These are phyloP conservation scores for Bugula neritina DNA, from an alignment of 2,888 invertebrate species.

Conservation along the genomic window DNA sequence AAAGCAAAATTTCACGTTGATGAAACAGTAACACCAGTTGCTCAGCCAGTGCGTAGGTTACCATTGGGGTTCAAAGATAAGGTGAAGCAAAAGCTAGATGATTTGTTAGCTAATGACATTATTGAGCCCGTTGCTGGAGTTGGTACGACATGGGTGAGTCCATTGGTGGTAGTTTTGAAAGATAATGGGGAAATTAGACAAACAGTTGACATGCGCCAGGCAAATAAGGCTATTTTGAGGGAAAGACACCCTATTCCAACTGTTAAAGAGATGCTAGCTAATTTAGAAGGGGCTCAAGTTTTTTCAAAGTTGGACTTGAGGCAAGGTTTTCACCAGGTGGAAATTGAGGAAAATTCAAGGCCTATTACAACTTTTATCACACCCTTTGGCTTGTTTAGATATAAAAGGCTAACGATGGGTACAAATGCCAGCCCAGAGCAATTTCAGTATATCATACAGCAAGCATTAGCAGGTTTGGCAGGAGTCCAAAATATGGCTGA, in stretches of 20 bases:
- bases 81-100: background rate
- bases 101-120: background rate
- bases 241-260: constrained; percentile 9
- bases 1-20: background rate
- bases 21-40: background rate
- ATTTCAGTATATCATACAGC: background rate
- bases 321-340: background rate
- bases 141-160: background rate
- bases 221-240: background rate
- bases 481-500: background rate
- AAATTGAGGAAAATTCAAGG: background rate
- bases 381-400: background rate
- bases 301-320: background rate
- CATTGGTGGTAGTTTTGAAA: background rate
- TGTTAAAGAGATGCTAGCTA: constrained; percentile 9
- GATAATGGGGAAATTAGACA: background rate
- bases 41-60: background rate
- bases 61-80: background rate
- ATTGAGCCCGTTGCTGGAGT: background rate
- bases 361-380: background rate
- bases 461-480: background rate
- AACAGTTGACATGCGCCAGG: constrained; percentile 7
- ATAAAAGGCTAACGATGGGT: background rate
- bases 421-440: background rate
- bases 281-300: too few relatives aligned